Conservation (phyloP, 2,888 invertebrate genomes). For the Phorcus lineatus region DNA sequence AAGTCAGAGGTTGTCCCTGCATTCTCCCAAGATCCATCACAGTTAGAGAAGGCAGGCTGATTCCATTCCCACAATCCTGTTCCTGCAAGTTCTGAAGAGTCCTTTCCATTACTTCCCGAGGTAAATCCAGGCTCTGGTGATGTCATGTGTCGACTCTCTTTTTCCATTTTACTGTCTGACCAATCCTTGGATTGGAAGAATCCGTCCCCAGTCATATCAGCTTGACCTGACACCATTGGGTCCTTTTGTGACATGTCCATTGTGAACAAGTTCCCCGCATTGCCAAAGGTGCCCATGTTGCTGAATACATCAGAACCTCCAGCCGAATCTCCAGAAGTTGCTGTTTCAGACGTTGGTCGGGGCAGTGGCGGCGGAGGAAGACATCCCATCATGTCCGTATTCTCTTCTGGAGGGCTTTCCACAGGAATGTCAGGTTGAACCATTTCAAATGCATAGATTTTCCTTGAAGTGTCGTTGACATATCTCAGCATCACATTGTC, state of each 20-base stretch:
- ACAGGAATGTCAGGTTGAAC: constrained; percentile 34
- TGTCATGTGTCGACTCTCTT: not conserved
- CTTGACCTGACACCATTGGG: not conserved
- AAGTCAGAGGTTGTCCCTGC: not conserved
- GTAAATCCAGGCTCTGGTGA: not conserved
- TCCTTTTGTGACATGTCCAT: not conserved
- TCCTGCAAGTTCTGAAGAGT: constrained; percentile 37
- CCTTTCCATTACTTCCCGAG: not conserved
- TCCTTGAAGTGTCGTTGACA: constrained; percentile 77
- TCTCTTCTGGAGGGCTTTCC: not conserved
- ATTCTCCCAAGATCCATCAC: constrained; percentile 9
- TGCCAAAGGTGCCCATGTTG: constrained; percentile 44
- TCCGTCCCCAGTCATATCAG: not conserved
- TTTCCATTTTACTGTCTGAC: not conserved
- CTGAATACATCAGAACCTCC: constrained; percentile 39
- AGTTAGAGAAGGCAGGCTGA: not conserved
- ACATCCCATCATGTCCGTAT: too few relatives aligned
- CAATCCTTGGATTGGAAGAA: not conserved
- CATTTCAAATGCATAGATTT: constrained; percentile 74
- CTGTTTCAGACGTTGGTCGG: constrained; percentile 12
- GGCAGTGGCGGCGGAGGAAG: not conserved
- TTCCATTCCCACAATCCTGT: constrained; percentile 54
- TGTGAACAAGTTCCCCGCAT: not conserved
- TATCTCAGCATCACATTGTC: constrained; percentile 78
- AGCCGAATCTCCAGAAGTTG: constrained; percentile 22